Percentiles rank a stretch among this genome's conserved stretches.
Conservation (phyloP, 2,797 vertebrate species). For the Cossypha niveicapilla region DNA sequence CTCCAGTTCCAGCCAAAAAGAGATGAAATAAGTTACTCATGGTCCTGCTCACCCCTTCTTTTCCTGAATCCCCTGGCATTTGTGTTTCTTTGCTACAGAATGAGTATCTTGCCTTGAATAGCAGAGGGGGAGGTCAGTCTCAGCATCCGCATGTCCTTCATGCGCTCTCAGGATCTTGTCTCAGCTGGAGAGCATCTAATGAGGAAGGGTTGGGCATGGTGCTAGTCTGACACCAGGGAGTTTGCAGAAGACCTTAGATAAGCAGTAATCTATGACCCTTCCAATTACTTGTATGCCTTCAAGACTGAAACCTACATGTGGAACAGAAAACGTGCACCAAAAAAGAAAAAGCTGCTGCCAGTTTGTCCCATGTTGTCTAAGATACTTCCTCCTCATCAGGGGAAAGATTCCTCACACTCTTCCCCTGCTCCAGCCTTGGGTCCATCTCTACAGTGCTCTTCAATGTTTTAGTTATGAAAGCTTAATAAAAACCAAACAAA, state of each 20-base stretch:
- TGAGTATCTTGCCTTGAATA: not conserved
- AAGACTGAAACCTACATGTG: accelerated
- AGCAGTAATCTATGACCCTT: not conserved
- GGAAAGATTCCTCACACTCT: not conserved
- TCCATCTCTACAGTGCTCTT: not conserved
- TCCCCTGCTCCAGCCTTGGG: not conserved
- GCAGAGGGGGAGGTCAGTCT: not conserved
- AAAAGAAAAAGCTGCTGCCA: not conserved
- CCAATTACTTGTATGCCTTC: not conserved
- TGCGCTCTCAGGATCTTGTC: not conserved
- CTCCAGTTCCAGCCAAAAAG: not conserved
- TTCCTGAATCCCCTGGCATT: not conserved
- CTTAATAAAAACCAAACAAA: not conserved
- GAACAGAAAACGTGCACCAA: not conserved
- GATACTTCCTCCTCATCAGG: not conserved
- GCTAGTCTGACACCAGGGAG: not conserved
- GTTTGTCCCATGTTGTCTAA: not conserved
- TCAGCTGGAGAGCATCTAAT: not conserved
- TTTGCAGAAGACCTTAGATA: not conserved
- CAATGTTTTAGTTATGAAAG: not conserved
- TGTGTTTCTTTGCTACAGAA: not conserved
- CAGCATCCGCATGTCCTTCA: accelerated
- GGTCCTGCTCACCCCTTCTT: not conserved
- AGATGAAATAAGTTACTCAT: not conserved
- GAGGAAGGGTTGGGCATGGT: not conserved